A percentile compares a stretch with the other conserved stretches of the same genome.
phyloP scores from a whole-genome alignment of 1,140 invertebrate species.

The Araneus ventricosus region DNA sequence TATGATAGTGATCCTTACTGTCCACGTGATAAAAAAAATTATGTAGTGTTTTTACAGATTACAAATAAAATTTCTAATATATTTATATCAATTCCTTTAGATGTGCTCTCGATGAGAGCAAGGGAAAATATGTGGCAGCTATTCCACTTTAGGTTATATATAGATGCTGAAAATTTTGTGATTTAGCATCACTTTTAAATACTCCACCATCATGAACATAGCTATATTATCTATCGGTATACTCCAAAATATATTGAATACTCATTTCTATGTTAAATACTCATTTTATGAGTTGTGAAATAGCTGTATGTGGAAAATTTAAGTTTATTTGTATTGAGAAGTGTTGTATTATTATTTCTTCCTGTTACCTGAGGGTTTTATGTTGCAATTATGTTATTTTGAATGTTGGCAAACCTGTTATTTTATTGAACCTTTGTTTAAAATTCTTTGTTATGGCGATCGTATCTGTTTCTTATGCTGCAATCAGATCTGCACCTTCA shows the following conservation, averaged over 20 bases:
- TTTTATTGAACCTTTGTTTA: neutral
- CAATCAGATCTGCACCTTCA: neutral
- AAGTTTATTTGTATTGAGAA: neutral
- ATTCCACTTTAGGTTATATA: slow-evolving; percentile 53
- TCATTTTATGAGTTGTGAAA: neutral
- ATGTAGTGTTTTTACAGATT: slow-evolving; percentile 60
- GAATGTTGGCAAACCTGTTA: neutral
- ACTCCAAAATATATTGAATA: neutral
- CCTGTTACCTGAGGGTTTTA: neutral
- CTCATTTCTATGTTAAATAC: neutral
- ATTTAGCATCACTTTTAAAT: slow-evolving; percentile 35
- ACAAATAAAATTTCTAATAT: slow-evolving; percentile 58
- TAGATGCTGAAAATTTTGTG: slow-evolving; percentile 53
- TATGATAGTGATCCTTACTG: slow-evolving; percentile 50
- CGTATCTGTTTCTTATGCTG: neutral
- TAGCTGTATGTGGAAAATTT: neutral
- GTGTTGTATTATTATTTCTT: neutral
- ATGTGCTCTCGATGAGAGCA: slow-evolving; percentile 46
- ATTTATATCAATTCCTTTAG: slow-evolving; percentile 57
- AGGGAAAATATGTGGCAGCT: slow-evolving; percentile 61
- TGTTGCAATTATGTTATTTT: neutral
- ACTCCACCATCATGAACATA: neutral
- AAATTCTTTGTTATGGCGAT: neutral
- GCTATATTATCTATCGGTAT: neutral
- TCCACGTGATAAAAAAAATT: slow-evolving; percentile 55